phyloP scores from a whole-genome alignment of 1,140 invertebrate genomes.

The Drosophila ogumai region DNA sequence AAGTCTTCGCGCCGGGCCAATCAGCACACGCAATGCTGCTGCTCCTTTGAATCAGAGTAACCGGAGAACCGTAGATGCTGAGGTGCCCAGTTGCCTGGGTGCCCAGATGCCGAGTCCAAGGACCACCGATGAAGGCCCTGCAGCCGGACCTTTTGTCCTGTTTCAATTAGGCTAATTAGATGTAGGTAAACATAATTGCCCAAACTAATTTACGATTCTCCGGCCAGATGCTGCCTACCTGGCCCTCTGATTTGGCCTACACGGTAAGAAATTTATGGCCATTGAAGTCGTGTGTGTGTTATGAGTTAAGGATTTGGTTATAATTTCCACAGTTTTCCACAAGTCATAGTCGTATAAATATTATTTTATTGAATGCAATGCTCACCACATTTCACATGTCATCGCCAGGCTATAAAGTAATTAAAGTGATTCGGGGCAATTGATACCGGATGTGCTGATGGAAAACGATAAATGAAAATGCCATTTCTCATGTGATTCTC shows the following conservation, averaged over 20 bases:
- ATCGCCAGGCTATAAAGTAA: background rate
- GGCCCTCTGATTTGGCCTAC: constrained; percentile 25
- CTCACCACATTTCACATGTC: background rate
- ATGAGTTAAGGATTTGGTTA: background rate
- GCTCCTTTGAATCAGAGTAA: background rate
- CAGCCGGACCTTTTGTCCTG: constrained; percentile 58
- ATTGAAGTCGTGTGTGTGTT: background rate
- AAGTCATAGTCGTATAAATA: too few species aligned
- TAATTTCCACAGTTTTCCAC: too few species aligned
- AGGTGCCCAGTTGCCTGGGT: background rate
- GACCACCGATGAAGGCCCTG: constrained; percentile 22
- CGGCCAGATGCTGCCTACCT: constrained; percentile 17
- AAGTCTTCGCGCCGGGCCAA: constrained; percentile 6
- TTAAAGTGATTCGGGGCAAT: background rate
- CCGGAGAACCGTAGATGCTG: background rate
- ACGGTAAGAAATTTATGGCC: background rate
- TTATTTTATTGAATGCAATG: background rate
- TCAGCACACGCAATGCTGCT: constrained; percentile 32
- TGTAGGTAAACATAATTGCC: constrained; percentile 75
- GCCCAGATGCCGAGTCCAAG: background rate
- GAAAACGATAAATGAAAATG: background rate
- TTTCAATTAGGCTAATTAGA: constrained; percentile 81
- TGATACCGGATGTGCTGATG: background rate
- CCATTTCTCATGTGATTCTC: constrained; percentile 7
- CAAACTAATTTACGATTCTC: constrained; percentile 65